Evolutionary conservation across 1,140 invertebrate genomes (phyloP).

Genomic region (Diorhabda sublineata): DNA sequence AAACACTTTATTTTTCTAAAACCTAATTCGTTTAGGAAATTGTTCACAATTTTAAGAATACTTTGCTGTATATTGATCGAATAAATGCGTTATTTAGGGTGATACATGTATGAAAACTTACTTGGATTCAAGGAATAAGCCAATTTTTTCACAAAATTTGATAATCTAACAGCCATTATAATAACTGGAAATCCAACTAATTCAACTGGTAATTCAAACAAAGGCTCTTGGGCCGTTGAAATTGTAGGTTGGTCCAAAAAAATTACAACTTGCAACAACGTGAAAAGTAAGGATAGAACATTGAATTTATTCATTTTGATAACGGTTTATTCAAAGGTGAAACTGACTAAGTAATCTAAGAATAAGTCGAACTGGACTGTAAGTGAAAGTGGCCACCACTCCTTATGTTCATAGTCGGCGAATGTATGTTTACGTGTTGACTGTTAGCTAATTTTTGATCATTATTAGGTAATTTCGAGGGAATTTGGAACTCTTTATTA

Average conservation of each 20-base stretch:
- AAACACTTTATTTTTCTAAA: too few relatives aligned
- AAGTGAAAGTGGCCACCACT: slow-evolving; percentile 42
- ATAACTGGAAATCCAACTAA: slow-evolving; percentile 79
- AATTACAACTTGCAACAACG: slow-evolving; percentile 16
- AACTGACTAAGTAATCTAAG: slow-evolving; percentile 19
- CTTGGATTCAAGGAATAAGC: slow-evolving; percentile 76
- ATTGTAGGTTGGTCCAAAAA: slow-evolving; percentile 20
- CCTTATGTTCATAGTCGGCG: slow-evolving; percentile 12
- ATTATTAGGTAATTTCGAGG: too few relatives aligned
- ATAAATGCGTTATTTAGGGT: too few relatives aligned
- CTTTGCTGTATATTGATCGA: too few relatives aligned
- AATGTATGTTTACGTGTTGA: not conserved
- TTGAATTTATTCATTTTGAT: slow-evolving; percentile 5
- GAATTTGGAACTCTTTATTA: too few relatives aligned
- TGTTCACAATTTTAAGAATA: too few relatives aligned
- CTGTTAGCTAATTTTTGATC: not conserved
- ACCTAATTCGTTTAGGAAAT: too few relatives aligned
- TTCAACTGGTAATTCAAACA: slow-evolving; percentile 74
- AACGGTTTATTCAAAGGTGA: not conserved
- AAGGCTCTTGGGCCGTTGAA: slow-evolving; percentile 53
- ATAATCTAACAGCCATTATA: slow-evolving; percentile 71
- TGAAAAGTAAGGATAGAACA: slow-evolving; percentile 5
- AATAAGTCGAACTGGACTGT: slow-evolving; percentile 20
- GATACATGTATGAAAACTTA: slow-evolving; percentile 52
- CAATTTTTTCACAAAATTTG: slow-evolving; percentile 78